Evolutionary conservation across 2,797 vertebrate species (phyloP), one percentile per base, ranked within the genome.

Genomic region (Dipus sagitta): DNA sequence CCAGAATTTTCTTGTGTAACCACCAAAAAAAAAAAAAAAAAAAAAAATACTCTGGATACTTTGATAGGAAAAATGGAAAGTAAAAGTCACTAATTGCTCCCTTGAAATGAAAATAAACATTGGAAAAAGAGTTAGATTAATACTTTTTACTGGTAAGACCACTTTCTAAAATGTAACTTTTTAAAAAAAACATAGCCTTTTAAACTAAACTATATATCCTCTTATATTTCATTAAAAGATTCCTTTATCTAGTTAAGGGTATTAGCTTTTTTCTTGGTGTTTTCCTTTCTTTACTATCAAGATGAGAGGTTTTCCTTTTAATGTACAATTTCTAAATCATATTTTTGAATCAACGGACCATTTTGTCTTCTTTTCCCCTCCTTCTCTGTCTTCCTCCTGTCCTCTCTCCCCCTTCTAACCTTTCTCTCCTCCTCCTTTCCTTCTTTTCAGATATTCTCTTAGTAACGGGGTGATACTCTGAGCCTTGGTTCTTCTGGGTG

Each of bases 101-200:
- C n/a, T 89, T 58, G 30, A 67, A 81, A 87, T 74, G 52, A 70
- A 92, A 77, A 62, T 21, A 81, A 83, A 87, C 81, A 81, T 6
- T 58, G 9, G 12, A 42, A 64, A 78, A 78, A 30, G 1, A 67
- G 24, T 86, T 86, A 90, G 1, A 52, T 80, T 80, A 88, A 58
- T 76, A 30, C 77, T 83, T 79, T 91, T 88, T 93, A 42, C 23
- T 76, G 34, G 60, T 82, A 84, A 78, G 88, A 30, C 65, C 34
- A 54, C 72, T 68, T 52, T n/a, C 20, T 83, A 71, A 86, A 82
- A 62, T 74, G 64, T 87, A 28, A 15, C 20, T 38, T 52, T 18
- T 82, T 67, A 30, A 21, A 64, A 21, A 64, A 47, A 47, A 47
- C 9, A 7, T 47, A 47, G 47, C 6, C 9, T 47, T 47, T 47